Conservation (phyloP, 2,797 vertebrate species). For the Nyctalus aviator region DNA sequence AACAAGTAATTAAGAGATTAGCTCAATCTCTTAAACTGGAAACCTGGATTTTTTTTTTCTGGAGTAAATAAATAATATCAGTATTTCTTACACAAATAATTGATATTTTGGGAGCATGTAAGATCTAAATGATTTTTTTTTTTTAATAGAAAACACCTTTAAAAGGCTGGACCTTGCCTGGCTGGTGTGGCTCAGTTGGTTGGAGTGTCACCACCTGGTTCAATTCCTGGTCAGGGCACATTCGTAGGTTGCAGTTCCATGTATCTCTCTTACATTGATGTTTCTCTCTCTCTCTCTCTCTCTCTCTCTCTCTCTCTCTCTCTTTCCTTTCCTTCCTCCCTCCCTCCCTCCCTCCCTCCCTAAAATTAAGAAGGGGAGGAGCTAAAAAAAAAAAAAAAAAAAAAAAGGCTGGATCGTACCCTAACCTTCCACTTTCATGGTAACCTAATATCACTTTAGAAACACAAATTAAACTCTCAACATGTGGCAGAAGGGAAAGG, state of each 20-base stretch:
- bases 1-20: conserved; percentile 45
- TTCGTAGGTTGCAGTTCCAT: background rate
- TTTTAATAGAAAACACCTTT: background rate
- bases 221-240: background rate
- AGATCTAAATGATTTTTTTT: conserved; percentile 48
- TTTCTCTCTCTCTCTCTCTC: background rate
- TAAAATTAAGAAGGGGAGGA: background rate
- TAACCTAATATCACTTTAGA: conserved; percentile 23
- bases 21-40: conserved; percentile 7
- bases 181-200: background rate
- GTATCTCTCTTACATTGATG: background rate
- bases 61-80: background rate
- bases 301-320: background rate
- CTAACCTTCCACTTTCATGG: background rate
- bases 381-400: background rate
- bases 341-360: background rate
- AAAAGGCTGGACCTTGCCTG: background rate
- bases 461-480: conserved; percentile 44
- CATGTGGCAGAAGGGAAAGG: background rate
- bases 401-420: background rate
- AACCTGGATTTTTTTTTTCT: background rate
- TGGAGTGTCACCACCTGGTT: background rate
- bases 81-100: background rate
- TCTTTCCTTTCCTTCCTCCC: too few species aligned
- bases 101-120: background rate